phyloP scores from a whole-genome alignment of 2,888 invertebrate species.

The Unio pictorum region DNA sequence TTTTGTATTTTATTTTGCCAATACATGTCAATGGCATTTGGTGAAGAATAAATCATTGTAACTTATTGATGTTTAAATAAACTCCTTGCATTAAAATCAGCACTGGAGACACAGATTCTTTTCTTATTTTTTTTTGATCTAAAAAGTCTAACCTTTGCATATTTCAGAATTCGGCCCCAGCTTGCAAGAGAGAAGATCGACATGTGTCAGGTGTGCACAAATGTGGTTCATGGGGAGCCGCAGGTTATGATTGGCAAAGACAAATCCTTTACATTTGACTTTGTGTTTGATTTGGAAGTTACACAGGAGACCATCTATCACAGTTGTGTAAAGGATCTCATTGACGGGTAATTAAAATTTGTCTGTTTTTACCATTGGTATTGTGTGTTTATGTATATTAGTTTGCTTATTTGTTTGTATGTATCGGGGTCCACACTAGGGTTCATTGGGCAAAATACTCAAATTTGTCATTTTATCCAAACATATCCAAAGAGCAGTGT shows the following conservation, averaged over 20 bases:
- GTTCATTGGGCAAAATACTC: no score
- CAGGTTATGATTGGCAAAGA: constrained; percentile 89
- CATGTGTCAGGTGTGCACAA: constrained; percentile 93
- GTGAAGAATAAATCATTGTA: no score
- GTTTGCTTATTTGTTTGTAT: no score
- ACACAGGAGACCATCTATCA: constrained; percentile 86
- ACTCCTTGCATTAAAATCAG: no score
- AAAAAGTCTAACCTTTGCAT: background rate
- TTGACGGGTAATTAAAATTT: constrained; percentile 80
- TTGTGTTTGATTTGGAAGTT: constrained; percentile 88
- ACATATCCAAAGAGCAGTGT: no score
- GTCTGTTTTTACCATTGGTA: no score
- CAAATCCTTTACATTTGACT: constrained; percentile 96
- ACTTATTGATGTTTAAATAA: no score
- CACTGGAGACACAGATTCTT: background rate
- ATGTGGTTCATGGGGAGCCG: constrained; percentile 83
- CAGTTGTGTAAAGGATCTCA: constrained; percentile 86
- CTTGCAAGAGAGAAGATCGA: constrained; percentile 93
- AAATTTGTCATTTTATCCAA: no score
- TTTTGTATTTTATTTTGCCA: no score
- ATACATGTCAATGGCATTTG: no score
- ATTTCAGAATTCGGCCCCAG: constrained; percentile 91
- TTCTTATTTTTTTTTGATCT: background rate
- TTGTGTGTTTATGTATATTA: no score
- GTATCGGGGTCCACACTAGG: no score